Evolutionary conservation across 1,140 invertebrate species (phyloP).

Genomic region (Sycobia sp.): DNA sequence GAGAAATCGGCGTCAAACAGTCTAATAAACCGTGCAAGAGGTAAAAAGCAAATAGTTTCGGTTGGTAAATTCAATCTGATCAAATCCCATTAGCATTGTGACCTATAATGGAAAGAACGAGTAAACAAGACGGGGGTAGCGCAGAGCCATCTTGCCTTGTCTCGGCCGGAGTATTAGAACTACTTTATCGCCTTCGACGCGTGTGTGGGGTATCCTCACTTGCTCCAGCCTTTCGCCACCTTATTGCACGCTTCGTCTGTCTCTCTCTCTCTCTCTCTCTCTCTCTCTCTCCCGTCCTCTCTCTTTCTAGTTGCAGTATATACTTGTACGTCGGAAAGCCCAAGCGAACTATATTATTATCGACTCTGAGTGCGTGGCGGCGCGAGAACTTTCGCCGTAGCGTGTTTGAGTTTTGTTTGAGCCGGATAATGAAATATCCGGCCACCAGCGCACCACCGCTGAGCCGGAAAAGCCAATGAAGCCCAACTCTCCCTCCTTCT

Average conservation of each 20-base stretch:
- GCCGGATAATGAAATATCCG: too few relatives aligned
- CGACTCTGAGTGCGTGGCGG: not conserved
- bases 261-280: not conserved
- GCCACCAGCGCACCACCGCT: too few relatives aligned
- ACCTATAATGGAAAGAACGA: constrained; percentile 41
- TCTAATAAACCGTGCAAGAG: constrained; percentile 39
- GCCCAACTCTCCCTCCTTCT: too few relatives aligned
- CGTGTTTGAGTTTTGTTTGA: too few relatives aligned
- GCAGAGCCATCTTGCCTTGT: constrained; percentile 46
- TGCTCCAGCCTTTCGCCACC: not conserved
- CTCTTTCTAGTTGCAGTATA: too few relatives aligned
- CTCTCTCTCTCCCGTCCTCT: too few relatives aligned
- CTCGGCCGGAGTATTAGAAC: constrained; percentile 58
- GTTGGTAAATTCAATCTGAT: constrained; percentile 61
- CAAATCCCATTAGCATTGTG: constrained; percentile 59
- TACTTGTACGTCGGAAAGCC: not conserved
- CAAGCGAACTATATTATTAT: not conserved
- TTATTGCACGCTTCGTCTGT: not conserved
- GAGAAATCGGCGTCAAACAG: not conserved
- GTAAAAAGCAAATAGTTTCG: constrained; percentile 59
- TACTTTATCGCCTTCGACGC: constrained; percentile 53
- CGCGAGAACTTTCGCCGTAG: not conserved
- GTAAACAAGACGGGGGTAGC: constrained; percentile 29
- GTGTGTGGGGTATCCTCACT: too few relatives aligned
- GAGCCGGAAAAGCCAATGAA: too few relatives aligned